Evolutionary conservation across 2,888 invertebrate species (phyloP), one percentile per base, ranked within the genome.

Genomic region (Orchestes rusci): DNA sequence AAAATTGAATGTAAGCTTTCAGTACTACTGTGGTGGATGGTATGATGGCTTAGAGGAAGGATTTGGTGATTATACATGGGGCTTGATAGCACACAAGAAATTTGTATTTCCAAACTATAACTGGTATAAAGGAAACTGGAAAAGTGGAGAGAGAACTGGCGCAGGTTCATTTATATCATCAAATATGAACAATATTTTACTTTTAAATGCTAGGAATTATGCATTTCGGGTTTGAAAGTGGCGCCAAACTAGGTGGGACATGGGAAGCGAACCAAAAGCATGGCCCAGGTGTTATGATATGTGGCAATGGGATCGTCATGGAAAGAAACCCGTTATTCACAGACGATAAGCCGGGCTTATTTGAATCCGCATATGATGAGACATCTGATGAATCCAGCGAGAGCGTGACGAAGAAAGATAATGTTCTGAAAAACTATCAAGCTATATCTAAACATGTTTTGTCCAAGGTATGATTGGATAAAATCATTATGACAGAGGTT

Each of bases 21-120:
- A 77, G 77, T 72, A 71, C 60, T 80, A 79, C 58, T 70, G 65
- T 47, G 80, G 80, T 1, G 70, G 73, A 50, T 80, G 79, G 79
- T 63, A 66, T 53, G 67, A 72, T 41, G 76, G 76, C 18, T 62
- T 68, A 1, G 76, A 76, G 70, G 66, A 74, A 43, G 79, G 78
- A 39, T 70, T 72, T 46, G 79, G 80, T 1, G 71, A 73, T 48
- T 79, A 79, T 50, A 70, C 72, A 37, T 79, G 79, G 80, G 68
- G 71, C 49, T 60, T 72, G 10, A 70, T 67, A 59, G 68, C 66
- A 35, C 77, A 77, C 55, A 68, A 71, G 47, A 60, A 70, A 1
- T 69, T 79, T 60, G 67, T 72, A n/a, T 67, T 72, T 56, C 74
- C 76, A 1, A 68, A 71, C 31, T 65, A 75, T 35, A 73, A 65